Base-by-base conservation (phyloP, 2,888 invertebrate genomes). In the Carabus problematicus region DNA sequence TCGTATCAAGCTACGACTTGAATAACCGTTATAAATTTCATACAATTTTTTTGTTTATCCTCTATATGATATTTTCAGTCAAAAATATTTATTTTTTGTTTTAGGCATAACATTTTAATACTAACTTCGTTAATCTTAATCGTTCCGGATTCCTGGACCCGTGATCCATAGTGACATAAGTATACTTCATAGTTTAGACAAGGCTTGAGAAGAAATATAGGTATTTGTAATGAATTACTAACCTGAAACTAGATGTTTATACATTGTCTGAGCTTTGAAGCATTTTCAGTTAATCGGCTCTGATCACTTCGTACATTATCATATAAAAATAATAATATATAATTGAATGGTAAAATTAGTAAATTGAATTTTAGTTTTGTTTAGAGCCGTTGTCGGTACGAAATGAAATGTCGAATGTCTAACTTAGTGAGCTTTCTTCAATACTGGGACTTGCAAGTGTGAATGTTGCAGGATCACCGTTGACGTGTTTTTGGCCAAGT, bases 341-440 rank as follows among this genome's bases (percentile, higher is more conserved):
- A 45, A 45, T 12, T 45, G 45, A 45, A 45, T 11, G 14, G 45
- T 12, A 45, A 45, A 45, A 45, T 11, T 1, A 45, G 7, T 12
- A 12, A 45, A 45, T 14, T 3, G n/a, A 45, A 45, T 45, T 14
- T 12, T 12, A 45, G 7, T 45, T 14, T 12, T 12, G 11, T 45
- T 11, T 14, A 45, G 14, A 45, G 45, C 45, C 14, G 14, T 45
- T 11, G 3, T 45, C 11, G 1, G 11, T 45, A 7, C 3, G 45
- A 12, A 45, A 12, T 45, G 45, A 45, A 12, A 12, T 14, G 16
- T 62, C 45, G 11, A 29, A 19, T 16, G 49, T 59, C 75, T 77
- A 79, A 75, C 77, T 78, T 68, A 79, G 72, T 18, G 79, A 78
- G 70, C 79, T 79, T 72, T 79, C 79, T 71, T 79, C 79, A 54